phyloP scores from a whole-genome alignment of 2,113 vertebrate species.

The Hippocampus guttulatus region DNA sequence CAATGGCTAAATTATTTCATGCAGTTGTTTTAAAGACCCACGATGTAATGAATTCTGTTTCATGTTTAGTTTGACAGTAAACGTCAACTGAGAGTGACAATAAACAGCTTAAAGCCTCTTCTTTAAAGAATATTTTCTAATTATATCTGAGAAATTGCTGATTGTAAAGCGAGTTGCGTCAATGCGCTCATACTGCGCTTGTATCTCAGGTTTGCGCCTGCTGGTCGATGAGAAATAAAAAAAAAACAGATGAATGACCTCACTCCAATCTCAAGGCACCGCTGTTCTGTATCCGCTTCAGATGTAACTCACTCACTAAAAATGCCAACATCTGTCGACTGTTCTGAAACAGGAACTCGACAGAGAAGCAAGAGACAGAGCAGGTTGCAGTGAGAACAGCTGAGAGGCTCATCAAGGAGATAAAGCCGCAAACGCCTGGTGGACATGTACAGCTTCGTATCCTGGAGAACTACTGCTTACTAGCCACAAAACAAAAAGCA shows the following conservation, averaged over 20 bases:
- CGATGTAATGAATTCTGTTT: no score
- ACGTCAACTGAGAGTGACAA: no score
- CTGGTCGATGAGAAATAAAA: no score
- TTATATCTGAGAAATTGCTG: no score
- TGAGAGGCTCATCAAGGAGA: conserved; percentile 91
- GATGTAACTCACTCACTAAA: not conserved
- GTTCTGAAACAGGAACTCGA: conserved; percentile 76
- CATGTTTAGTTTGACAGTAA: no score
- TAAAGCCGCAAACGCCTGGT: conserved; percentile 86
- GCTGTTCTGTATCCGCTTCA: not conserved
- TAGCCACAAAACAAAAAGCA: conserved; percentile 91
- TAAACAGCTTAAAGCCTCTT: no score
- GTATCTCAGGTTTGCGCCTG: no score
- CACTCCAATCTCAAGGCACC: not conserved
- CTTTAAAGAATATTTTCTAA: not conserved
- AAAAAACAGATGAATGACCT: no score
- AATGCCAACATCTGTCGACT: not conserved
- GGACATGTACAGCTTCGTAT: conserved; percentile 87
- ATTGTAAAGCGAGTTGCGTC: no score
- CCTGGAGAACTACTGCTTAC: conserved; percentile 89
- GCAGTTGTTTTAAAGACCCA: no score
- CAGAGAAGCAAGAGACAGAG: conserved; percentile 93
- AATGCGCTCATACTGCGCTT: no score
- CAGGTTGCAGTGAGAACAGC: conserved; percentile 91
- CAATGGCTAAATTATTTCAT: no score